These are phyloP conservation scores for Sebastes schlegelii DNA, from an alignment of 2,113 vertebrate species.

Conservation along the genomic window DNA sequence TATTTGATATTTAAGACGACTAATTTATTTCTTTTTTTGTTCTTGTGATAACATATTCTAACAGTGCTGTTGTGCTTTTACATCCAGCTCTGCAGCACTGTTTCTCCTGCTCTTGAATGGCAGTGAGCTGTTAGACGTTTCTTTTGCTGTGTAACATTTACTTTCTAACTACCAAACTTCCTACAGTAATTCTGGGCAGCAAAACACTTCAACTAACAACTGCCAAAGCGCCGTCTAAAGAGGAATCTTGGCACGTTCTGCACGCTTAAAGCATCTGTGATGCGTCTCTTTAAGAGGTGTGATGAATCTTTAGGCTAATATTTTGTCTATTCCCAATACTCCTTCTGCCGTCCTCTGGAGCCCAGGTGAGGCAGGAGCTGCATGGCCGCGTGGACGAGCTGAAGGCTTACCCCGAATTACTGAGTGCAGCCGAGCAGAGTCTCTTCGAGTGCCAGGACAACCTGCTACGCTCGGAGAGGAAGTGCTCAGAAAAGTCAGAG, in stretches of 20 bases:
- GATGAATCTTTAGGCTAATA: conserved; percentile 17
- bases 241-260: not conserved
- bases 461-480: conserved; percentile 77
- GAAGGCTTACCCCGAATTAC: conserved; percentile 76
- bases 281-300: not conserved
- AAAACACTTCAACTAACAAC: conserved; percentile 3
- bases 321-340: conserved; percentile 41
- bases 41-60: not conserved
- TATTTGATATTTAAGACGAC: not conserved
- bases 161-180: not conserved
- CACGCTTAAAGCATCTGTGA: not conserved
- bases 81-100: not conserved
- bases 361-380: conserved; percentile 85
- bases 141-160: conserved; percentile 1
- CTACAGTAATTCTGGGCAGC: not conserved
- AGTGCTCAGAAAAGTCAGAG: conserved; percentile 78
- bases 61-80: not conserved
- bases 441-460: conserved; percentile 83
- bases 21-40: not conserved
- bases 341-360: conserved; percentile 38
- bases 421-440: conserved; percentile 79
- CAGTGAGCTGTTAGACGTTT: conserved; percentile 1
- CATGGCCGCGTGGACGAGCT: conserved; percentile 82
- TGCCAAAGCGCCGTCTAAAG: not conserved
- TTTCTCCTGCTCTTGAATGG: conserved; percentile 19